phyloP scores from a whole-genome alignment of 2,888 invertebrate genomes.

The Drosophila lacicola region DNA sequence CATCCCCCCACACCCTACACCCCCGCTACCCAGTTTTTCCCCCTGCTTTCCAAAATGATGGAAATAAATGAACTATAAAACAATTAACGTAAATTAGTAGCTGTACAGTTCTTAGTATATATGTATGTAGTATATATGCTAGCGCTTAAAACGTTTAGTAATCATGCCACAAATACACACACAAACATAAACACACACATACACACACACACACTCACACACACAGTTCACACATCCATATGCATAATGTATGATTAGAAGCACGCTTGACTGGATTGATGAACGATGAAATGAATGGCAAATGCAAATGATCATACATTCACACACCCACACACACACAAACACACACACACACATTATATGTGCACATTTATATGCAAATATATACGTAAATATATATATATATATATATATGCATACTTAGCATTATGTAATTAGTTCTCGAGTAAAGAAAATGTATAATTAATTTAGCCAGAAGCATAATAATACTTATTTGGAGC shows the following conservation, averaged over 20 bases:
- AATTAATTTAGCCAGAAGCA: constrained; percentile 69
- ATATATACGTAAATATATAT: constrained; percentile 29
- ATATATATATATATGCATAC: constrained; percentile 31
- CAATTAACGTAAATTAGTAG: constrained; percentile 76
- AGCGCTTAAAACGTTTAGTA: constrained; percentile 68
- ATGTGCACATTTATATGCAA: constrained; percentile 39
- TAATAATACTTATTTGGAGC: constrained; percentile 60
- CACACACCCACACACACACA: constrained; percentile 25
- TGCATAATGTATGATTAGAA: constrained; percentile 27
- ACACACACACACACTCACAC: constrained; percentile 1
- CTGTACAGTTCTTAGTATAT: constrained; percentile 75
- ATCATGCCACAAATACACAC: constrained; percentile 41
- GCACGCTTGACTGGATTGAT: constrained; percentile 58
- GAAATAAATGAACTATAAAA: constrained; percentile 65
- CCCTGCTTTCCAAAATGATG: constrained; percentile 44
- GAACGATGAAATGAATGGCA: constrained; percentile 22
- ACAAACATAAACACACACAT: constrained; percentile 21
- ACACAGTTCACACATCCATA: constrained; percentile 5
- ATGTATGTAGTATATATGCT: constrained; percentile 63
- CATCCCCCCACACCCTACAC: neutral
- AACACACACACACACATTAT: constrained; percentile 12
- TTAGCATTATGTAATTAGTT: constrained; percentile 74
- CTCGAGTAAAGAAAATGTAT: constrained; percentile 62
- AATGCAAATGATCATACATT: constrained; percentile 21
- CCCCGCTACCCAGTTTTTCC: constrained; percentile 2